Percentiles rank a stretch among this genome's conserved stretches.
These are phyloP conservation scores for Diplogasteroides magnus DNA, from an alignment of 1,140 invertebrate genomes.

Conservation along the genomic window DNA sequence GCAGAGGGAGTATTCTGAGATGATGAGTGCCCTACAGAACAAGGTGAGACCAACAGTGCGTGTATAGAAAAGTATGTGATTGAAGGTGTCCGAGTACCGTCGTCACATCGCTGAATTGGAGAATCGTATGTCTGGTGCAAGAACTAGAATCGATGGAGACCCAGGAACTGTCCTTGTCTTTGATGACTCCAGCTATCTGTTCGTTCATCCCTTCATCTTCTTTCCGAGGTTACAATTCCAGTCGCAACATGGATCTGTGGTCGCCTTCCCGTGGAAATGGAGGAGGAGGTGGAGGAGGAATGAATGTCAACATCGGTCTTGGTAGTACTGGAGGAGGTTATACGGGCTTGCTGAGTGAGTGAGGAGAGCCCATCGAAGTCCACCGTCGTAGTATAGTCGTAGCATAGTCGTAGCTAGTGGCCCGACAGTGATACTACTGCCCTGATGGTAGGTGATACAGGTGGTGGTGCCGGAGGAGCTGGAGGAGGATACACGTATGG, in stretches of 20 bases:
- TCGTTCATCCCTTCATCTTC: conserved; percentile 7
- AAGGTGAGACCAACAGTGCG: conserved; percentile 31
- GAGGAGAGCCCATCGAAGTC: background rate
- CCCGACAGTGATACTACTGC: background rate
- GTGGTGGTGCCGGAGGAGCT: background rate
- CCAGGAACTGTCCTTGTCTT: conserved; percentile 39
- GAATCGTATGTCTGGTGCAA: conserved; percentile 31
- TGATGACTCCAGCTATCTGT: conserved; percentile 43
- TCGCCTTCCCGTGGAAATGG: conserved; percentile 9
- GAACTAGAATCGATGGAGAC: background rate
- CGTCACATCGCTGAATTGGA: conserved; percentile 52
- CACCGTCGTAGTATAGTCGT: background rate
- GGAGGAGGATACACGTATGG: conserved; percentile 5
- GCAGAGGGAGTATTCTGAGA: conserved; percentile 51
- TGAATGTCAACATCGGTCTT: conserved; percentile 15
- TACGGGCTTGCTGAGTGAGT: background rate
- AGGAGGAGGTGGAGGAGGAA: conserved; percentile 4
- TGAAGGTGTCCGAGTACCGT: conserved; percentile 49
- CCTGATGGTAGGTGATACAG: background rate
- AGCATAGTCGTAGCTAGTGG: background rate
- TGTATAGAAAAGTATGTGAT: background rate
- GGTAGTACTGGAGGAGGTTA: background rate
- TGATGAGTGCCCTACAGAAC: conserved; percentile 49
- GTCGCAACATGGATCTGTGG: conserved; percentile 27
- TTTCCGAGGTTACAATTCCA: background rate